Conservation (phyloP, 2,113 vertebrate genomes). For the Ondatra zibethicus region DNA sequence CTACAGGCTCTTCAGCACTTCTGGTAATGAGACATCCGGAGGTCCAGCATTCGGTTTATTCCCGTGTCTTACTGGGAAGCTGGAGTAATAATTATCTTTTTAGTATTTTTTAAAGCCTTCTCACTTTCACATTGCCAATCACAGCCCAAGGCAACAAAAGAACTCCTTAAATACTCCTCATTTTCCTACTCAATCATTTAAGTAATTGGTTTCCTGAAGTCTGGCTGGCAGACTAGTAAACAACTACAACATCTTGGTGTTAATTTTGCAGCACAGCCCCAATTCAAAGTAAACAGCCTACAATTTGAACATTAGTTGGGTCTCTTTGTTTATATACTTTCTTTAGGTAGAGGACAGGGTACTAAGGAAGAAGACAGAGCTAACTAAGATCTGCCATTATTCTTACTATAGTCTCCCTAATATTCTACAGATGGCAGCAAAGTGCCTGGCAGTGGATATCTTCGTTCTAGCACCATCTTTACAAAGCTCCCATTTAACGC, state of each 20-base stretch:
- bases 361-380: background rate
- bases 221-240: conserved; percentile 64
- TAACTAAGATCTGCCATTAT: conserved; percentile 17
- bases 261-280: conserved; percentile 78
- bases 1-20: conserved; percentile 59
- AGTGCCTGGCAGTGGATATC: conserved; percentile 34
- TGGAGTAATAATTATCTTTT: conserved; percentile 64
- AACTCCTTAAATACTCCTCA: conserved; percentile 67
- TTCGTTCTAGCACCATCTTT: background rate
- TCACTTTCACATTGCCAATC: conserved; percentile 79
- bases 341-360: background rate
- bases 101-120: conserved; percentile 56
- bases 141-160: conserved; percentile 75
- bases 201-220: conserved; percentile 81
- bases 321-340: conserved; percentile 19
- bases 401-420: conserved; percentile 36
- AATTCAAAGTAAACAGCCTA: conserved; percentile 78
- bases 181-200: conserved; percentile 78
- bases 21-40: conserved; percentile 82
- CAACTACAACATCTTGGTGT: conserved; percentile 68
- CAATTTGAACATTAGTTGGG: conserved; percentile 23
- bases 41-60: conserved; percentile 62
- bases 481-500: conserved; percentile 45
- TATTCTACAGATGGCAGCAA: conserved; percentile 17
- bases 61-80: conserved; percentile 80